Conservation (phyloP, 1,140 invertebrate genomes). For the Lucilia cuprina region DNA sequence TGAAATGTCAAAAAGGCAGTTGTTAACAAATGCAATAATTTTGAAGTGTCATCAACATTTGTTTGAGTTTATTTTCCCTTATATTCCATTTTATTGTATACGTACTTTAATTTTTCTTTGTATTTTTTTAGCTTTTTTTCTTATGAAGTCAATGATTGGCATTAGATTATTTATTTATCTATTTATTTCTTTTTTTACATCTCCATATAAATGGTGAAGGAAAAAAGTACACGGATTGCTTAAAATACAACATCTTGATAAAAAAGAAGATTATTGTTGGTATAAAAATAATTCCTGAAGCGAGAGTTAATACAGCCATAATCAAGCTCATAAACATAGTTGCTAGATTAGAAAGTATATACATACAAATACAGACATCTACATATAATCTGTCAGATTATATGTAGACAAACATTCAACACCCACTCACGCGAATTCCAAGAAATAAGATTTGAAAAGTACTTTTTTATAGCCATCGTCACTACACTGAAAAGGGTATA, state of each 20-base stretch:
- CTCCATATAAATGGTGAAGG: too few species aligned
- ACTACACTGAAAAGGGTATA: too few species aligned
- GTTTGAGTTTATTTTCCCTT: neutral
- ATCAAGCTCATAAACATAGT: neutral
- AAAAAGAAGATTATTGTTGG: too few species aligned
- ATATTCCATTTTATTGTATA: neutral
- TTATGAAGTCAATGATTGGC: conserved; percentile 1
- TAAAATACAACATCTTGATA: neutral
- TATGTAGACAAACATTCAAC: too few species aligned
- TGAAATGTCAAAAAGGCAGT: neutral
- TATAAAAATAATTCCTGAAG: neutral
- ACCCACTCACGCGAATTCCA: too few species aligned
- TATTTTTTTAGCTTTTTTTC: neutral
- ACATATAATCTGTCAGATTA: too few species aligned
- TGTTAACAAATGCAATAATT: neutral
- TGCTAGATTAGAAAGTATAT: neutral
- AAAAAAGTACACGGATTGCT: neutral
- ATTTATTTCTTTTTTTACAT: neutral
- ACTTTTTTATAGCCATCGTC: too few species aligned
- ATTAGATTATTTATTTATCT: neutral
- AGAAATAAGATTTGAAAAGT: too few species aligned
- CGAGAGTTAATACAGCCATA: neutral
- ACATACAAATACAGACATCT: neutral
- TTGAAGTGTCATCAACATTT: neutral
- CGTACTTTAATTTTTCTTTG: too few species aligned